These are phyloP conservation scores for Cheilosia pagana DNA, from an alignment of 2,888 invertebrate species.

Conservation along the genomic window DNA sequence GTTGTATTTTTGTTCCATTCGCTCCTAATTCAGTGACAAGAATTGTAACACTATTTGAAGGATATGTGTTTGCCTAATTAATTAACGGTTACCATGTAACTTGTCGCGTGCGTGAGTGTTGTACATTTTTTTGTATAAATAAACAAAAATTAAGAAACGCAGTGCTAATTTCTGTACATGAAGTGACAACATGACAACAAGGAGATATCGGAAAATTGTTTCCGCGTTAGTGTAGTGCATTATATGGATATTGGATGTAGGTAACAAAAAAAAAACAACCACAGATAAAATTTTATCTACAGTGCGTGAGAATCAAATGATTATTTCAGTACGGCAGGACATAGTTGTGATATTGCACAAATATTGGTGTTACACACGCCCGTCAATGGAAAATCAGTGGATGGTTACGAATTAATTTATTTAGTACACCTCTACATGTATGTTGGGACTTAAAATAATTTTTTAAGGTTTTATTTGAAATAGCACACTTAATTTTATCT, in stretches of 20 bases:
- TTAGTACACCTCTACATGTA: no score
- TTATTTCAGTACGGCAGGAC: not conserved
- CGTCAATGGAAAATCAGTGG: not conserved
- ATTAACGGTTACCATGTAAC: constrained; percentile 67
- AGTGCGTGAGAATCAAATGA: not conserved
- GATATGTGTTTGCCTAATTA: constrained; percentile 43
- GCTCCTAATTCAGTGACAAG: constrained; percentile 11
- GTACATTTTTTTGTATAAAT: not conserved
- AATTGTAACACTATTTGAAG: not conserved
- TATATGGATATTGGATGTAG: not conserved
- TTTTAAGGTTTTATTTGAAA: no score
- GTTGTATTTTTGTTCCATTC: constrained; percentile 1
- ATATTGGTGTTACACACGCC: not conserved
- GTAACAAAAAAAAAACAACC: not conserved
- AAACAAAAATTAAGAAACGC: constrained; percentile 20
- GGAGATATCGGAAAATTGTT: not conserved
- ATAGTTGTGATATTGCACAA: not conserved
- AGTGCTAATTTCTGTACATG: constrained; percentile 24
- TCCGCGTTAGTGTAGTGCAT: not conserved
- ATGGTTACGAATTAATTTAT: not conserved
- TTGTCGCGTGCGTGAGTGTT: constrained; percentile 61
- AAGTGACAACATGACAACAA: constrained; percentile 19
- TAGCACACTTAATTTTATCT: no score
- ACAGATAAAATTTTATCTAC: not conserved
- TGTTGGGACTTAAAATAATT: no score